Evolutionary conservation across 2,797 vertebrate genomes (phyloP), one percentile per base, ranked within the genome.

Genomic region (Falco concolor): DNA sequence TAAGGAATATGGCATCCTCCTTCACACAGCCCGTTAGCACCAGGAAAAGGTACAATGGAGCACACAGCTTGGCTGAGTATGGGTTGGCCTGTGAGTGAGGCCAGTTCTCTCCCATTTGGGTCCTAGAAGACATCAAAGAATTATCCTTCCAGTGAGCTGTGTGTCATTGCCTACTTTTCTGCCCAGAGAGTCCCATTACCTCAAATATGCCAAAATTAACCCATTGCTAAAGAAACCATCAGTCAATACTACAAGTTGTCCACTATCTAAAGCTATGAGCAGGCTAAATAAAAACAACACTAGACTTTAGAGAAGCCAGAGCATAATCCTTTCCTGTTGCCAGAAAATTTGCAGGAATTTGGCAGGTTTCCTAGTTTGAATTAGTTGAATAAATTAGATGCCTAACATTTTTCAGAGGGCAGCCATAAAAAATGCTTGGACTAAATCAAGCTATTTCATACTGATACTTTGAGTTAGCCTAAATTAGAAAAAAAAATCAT

Each of bases 291-390:
- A 94, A 87, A 91, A 34, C 68, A 73, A 28, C 36, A 21, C 50
- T 45, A 16, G 36, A 23, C 45, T 61, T 82, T 68, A 77, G 73
- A 84, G n/a, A 90, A 84, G 47, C 70, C 60, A 74, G 52, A 68
- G 49, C 38, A 23, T 60, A 91, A 81, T 93, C 50, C 64, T 89
- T 87, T 79, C 59, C 67, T 69, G 40, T 56, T 72, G 12, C 56
- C 74, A 60, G 64, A 96, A 53, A 94, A 89, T 83, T 93, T 90
- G 83, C 84, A 91, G 89, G 81, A 84, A 87, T 85, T 84, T 96
- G 95, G 92, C 90, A 90, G 84, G 54, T 94, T 73, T 96, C 93
- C 92, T 88, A 45, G 79, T 82, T 92, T 90, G 90, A 94, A 92
- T 91, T 90, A 84, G 77, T n/a, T 79, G 57, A 93, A 93, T 76